A percentile compares a stretch with the other conserved stretches of the same genome.
phyloP scores from a whole-genome alignment of 2,113 vertebrate species.

The Calidris pugnax region DNA sequence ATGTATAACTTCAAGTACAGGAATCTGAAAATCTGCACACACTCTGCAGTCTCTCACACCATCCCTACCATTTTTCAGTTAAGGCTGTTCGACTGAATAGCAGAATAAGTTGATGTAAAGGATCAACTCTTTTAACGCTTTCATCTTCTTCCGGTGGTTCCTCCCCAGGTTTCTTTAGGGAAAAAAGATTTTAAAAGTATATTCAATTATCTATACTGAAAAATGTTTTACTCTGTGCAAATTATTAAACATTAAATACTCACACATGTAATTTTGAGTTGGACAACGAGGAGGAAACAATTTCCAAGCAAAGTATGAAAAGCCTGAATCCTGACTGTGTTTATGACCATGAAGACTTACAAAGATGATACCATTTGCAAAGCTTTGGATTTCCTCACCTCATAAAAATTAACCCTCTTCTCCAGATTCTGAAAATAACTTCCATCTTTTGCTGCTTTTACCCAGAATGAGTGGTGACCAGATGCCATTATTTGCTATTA shows the following conservation, averaged over 20 bases:
- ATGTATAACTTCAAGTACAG: not conserved
- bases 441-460: not conserved
- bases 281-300: not conserved
- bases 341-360: not conserved
- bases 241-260: not conserved
- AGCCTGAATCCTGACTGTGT: not conserved
- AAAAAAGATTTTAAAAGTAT: not conserved
- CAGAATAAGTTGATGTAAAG: conserved; percentile 94
- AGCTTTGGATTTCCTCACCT: not conserved
- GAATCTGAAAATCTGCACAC: not conserved
- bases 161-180: conserved; percentile 84
- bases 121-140: conserved; percentile 85
- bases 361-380: not conserved
- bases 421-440: not conserved
- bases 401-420: not conserved
- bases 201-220: not conserved
- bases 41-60: not conserved
- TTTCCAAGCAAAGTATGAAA: not conserved
- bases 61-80: conserved; percentile 92
- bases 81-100: conserved; percentile 95
- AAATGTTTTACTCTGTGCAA: not conserved
- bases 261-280: not conserved
- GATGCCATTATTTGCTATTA: not conserved
- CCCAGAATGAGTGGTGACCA: not conserved
- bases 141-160: conserved; percentile 88